Conservation (phyloP, 2,888 invertebrate species). For the Agrochola lota region DNA sequence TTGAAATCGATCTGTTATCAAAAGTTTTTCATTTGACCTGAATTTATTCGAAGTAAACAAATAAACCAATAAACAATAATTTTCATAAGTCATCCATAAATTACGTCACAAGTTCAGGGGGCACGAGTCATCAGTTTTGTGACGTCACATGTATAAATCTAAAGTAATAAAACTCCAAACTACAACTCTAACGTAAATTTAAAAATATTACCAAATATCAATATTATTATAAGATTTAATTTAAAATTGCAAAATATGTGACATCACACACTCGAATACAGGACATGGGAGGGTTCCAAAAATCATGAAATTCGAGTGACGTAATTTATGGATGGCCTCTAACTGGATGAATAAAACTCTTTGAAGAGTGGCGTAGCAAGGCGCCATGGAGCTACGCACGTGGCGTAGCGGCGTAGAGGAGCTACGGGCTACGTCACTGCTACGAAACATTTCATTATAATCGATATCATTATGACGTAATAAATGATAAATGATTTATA, state of each 20-base stretch:
- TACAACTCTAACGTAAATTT: not conserved
- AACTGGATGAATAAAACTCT: not conserved
- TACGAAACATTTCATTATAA: slow-evolving; percentile 14
- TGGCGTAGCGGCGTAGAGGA: slow-evolving; percentile 58
- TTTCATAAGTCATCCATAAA: not conserved
- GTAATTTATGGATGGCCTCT: not conserved
- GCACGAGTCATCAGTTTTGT: not conserved
- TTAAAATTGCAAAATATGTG: not conserved
- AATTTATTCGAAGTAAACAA: slow-evolving; percentile 5
- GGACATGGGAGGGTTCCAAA: not conserved
- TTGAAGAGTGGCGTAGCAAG: slow-evolving; percentile 13
- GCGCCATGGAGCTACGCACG: slow-evolving; percentile 25
- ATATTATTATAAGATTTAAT: not conserved
- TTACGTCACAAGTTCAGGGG: not conserved
- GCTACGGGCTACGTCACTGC: slow-evolving; percentile 64
- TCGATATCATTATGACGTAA: slow-evolving; percentile 22
- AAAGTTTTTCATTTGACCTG: slow-evolving; percentile 14
- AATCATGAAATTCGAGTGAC: not conserved
- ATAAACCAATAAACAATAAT: slow-evolving; percentile 1
- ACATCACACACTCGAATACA: not conserved
- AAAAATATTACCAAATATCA: not conserved
- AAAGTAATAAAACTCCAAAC: not conserved
- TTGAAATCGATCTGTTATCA: not conserved
- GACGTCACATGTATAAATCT: not conserved
- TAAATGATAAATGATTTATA: not conserved